These are phyloP conservation scores for Oscheius sp. DNA, from an alignment of 2,888 invertebrate species.

Conservation along the genomic window DNA sequence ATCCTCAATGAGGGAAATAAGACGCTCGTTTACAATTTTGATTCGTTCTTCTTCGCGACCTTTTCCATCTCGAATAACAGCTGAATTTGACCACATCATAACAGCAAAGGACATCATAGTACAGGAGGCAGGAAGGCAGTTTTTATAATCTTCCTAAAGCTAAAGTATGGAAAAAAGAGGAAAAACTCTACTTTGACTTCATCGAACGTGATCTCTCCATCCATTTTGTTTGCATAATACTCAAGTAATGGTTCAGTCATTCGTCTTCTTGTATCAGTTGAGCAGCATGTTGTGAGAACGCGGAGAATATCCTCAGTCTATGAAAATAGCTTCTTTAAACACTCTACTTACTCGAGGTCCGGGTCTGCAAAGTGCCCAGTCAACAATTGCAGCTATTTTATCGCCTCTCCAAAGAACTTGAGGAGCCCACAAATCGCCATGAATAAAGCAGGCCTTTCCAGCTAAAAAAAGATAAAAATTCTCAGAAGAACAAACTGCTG, in stretches of 20 bases:
- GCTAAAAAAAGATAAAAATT: slow-evolving; percentile 33
- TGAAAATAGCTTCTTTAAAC: neutral
- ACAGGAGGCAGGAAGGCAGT: slow-evolving; percentile 10
- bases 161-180: neutral
- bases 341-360: slow-evolving; percentile 24
- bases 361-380: slow-evolving; percentile 60
- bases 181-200: neutral
- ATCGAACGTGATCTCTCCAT: slow-evolving; percentile 3
- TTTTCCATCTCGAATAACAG: slow-evolving; percentile 17
- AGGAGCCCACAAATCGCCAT: slow-evolving; percentile 67
- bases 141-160: slow-evolving; percentile 20
- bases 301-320: slow-evolving; percentile 59
- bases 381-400: slow-evolving; percentile 62
- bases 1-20: slow-evolving; percentile 14
- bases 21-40: neutral
- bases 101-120: slow-evolving; percentile 24
- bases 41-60: slow-evolving; percentile 22
- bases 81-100: slow-evolving; percentile 30
- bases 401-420: slow-evolving; percentile 62
- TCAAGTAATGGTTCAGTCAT: slow-evolving; percentile 41
- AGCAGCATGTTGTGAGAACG: slow-evolving; percentile 56
- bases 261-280: slow-evolving; percentile 42
- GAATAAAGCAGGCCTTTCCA: slow-evolving; percentile 49
- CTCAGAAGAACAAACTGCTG: neutral
- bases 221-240: slow-evolving; percentile 40